These are phyloP conservation scores for Drosophila setosimentum DNA, from an alignment of 2,888 invertebrate genomes.

Conservation along the genomic window DNA sequence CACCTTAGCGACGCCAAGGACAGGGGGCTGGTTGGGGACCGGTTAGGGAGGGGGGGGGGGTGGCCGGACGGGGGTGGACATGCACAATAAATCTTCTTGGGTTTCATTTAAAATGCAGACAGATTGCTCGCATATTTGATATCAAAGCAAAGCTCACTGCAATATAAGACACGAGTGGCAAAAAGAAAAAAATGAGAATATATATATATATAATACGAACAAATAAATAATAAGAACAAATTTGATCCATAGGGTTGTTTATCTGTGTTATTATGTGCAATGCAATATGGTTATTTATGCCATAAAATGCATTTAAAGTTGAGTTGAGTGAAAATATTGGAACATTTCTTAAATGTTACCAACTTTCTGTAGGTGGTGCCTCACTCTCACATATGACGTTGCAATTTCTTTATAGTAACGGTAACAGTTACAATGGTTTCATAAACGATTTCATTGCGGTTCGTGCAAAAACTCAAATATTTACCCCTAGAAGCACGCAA, in stretches of 20 bases:
- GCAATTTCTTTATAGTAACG: neutral
- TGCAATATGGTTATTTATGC: conserved; percentile 8
- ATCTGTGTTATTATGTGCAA: neutral
- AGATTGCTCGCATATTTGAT: conserved; percentile 78
- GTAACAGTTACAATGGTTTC: conserved; percentile 1
- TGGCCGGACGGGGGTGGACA: conserved; percentile 36
- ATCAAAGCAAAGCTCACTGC: conserved; percentile 52
- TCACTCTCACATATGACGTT: neutral
- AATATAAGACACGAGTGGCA: conserved; percentile 16
- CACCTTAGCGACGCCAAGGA: conserved; percentile 60
- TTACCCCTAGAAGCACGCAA: conserved; percentile 37
- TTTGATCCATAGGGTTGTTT: neutral
- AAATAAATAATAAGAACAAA: conserved; percentile 10
- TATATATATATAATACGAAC: neutral
- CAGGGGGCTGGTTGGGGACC: neutral
- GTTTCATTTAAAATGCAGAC: conserved; percentile 77
- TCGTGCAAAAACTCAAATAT: conserved; percentile 4
- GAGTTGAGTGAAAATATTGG: neutral
- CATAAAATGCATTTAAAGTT: neutral
- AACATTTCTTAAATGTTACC: neutral
- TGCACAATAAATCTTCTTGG: conserved; percentile 76
- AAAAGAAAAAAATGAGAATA: conserved; percentile 6
- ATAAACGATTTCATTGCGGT: conserved; percentile 22
- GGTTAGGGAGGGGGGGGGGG: too few species aligned
- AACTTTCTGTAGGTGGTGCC: neutral